Conservation (phyloP, 2,113 vertebrate species). For the Copsychus sechellarum region DNA sequence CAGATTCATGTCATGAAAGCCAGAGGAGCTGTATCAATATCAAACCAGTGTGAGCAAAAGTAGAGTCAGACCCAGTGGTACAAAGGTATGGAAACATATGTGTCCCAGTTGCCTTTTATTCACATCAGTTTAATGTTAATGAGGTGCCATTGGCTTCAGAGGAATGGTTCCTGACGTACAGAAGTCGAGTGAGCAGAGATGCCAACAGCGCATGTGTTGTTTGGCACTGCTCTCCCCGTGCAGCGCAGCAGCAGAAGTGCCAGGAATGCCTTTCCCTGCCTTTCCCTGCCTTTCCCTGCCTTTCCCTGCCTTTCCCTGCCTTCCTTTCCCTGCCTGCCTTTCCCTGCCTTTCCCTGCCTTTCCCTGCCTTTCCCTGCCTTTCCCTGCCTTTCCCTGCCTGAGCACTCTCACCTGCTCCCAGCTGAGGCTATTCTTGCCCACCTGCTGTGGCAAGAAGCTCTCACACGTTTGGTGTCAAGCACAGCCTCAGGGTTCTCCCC, state of each 20-base stretch:
- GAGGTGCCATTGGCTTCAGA: conserved; percentile 8
- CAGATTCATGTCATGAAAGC: conserved; percentile 5
- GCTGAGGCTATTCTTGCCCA: background rate
- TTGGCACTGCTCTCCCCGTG: background rate
- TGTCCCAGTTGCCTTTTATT: conserved; percentile 1
- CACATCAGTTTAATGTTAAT: conserved; percentile 15
- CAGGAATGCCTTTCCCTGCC: background rate
- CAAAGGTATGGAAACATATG: conserved; percentile 29
- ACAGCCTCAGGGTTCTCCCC: background rate
- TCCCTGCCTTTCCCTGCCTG: background rate
- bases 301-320: background rate
- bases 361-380: background rate
- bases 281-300: too few species aligned
- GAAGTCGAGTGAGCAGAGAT: background rate
- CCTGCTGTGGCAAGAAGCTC: background rate
- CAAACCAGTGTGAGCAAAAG: background rate
- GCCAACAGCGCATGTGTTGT: background rate
- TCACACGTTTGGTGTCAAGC: background rate
- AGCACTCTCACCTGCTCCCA: background rate
- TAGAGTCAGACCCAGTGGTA: background rate
- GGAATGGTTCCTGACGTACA: background rate
- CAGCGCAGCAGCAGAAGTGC: background rate
- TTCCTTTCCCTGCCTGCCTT: background rate
- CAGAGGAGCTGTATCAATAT: conserved; percentile 18
- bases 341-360: background rate